These are phyloP conservation scores for Bubo blakistoni DNA, from an alignment of 2,113 vertebrate genomes.

Conservation along the genomic window DNA sequence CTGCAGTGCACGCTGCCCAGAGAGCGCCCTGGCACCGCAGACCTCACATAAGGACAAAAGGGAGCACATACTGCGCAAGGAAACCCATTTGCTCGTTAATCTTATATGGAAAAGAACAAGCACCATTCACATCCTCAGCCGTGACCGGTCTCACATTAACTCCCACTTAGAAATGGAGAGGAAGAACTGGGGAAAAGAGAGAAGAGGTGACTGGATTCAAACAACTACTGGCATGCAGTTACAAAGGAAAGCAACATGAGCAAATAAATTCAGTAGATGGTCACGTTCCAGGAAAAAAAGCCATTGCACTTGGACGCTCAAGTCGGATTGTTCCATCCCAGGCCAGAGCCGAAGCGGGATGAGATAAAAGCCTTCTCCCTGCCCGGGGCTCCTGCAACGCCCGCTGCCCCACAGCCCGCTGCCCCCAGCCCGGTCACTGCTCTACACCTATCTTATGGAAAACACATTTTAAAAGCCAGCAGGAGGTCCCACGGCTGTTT, in stretches of 20 bases:
- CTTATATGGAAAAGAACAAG: neutral
- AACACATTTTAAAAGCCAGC: neutral
- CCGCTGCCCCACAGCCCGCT: neutral
- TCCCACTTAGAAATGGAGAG: neutral
- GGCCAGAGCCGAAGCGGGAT: rapidly evolving
- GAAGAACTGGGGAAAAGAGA: neutral
- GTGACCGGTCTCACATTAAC: rapidly evolving
- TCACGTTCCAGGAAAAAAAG: neutral
- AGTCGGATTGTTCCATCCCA: neutral
- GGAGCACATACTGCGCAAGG: neutral
- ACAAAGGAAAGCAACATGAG: neutral
- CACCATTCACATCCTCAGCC: neutral
- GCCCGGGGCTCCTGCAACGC: neutral
- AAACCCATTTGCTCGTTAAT: neutral
- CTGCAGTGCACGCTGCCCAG: neutral
- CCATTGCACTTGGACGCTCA: too few relatives aligned
- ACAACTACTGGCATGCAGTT: neutral
- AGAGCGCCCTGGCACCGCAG: neutral
- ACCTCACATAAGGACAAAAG: neutral
- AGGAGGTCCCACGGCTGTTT: neutral
- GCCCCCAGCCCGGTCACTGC: neutral
- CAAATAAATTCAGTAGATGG: neutral
- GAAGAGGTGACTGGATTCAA: neutral
- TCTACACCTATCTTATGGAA: rapidly evolving
- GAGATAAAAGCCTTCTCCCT: neutral